Evolutionary conservation across 2,888 invertebrate genomes (phyloP), one percentile per base, ranked within the genome.

Genomic region (Xestia rhomboidea): DNA sequence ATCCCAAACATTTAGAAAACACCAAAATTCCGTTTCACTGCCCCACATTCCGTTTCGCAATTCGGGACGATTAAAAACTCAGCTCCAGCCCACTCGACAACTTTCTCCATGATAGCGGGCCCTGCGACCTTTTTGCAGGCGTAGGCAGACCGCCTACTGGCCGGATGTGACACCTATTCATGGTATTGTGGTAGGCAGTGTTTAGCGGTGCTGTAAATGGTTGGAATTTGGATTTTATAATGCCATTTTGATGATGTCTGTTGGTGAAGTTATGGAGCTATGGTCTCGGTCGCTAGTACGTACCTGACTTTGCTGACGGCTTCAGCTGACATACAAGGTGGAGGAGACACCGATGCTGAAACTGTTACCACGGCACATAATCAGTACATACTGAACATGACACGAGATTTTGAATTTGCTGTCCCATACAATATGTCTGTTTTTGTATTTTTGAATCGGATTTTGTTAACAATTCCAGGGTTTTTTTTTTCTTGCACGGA

Each of bases 81-180:
- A 8, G 21, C 41, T 30, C 8, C 38, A 72, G 34, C 81, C 84
- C 79, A 82, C 87, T 30, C 49, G 46, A 72, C 83, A 80, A 85
- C 87, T 87, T 87, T 87, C 87, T 85, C 87, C 73, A 38, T 71
- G 76, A 68, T 83, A 83, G 74, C 73, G 66, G 83, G 83, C 83
- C 83, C 85, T 81, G 77, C 73, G 68, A 83, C 78, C 79, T 79
- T 77, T 54, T 68, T 34, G 44, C 67, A 7, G 64, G 78, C 76
- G 86, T 87, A 73, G 86, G 86, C 27, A 34, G 78, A 0, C 34
- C 87, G 80, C 86, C 87, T 73, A 87, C 86, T 73, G 64, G 46
- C 64, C 74, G 76, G 75, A 75, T 80, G 68, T 83, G 57, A 83
- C 68, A 34, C 70, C 80, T 75, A 81, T 81, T 30, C 27, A 60